Evolutionary conservation across 2,797 vertebrate species (phyloP).

Genomic region (Galaxias olidus): DNA sequence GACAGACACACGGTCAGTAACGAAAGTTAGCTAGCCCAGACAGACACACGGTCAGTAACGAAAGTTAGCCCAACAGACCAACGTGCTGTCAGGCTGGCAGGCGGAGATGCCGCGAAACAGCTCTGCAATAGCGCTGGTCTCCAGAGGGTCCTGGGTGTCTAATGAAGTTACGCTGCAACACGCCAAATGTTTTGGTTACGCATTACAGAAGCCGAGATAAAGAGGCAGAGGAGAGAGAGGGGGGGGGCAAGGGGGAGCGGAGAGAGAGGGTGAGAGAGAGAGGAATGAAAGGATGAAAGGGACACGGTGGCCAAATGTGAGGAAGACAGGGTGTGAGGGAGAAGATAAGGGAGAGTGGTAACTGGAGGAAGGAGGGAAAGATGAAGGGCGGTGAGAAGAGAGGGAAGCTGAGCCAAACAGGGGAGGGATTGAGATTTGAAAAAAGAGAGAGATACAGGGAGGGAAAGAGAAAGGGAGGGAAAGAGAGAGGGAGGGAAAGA

Average conservation of each 20-base stretch:
- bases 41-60: too few relatives aligned
- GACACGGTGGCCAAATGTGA: not conserved
- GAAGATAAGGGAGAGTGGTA: not conserved
- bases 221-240: not conserved
- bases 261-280: not conserved
- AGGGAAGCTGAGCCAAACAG: not conserved
- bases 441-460: conserved; percentile 6
- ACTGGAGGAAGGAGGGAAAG: conserved; percentile 7
- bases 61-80: too few relatives aligned
- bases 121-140: conserved; percentile 12
- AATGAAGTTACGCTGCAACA: conserved; percentile 32
- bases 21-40: too few relatives aligned
- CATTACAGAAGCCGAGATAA: not conserved
- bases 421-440: not conserved
- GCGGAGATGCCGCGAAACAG: conserved; percentile 13
- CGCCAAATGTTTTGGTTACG: conserved; percentile 34
- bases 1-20: too few relatives aligned
- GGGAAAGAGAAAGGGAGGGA: conserved; percentile 27
- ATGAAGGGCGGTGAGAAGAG: not conserved
- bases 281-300: not conserved
- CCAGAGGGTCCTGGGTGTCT: conserved; percentile 33
- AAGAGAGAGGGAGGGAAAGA: conserved; percentile 4
- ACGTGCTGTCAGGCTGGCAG: too few relatives aligned
- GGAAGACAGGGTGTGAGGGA: not conserved
- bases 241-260: not conserved